phyloP scores from a whole-genome alignment of 1,140 invertebrate species.

The Cherax quadricarinatus region DNA sequence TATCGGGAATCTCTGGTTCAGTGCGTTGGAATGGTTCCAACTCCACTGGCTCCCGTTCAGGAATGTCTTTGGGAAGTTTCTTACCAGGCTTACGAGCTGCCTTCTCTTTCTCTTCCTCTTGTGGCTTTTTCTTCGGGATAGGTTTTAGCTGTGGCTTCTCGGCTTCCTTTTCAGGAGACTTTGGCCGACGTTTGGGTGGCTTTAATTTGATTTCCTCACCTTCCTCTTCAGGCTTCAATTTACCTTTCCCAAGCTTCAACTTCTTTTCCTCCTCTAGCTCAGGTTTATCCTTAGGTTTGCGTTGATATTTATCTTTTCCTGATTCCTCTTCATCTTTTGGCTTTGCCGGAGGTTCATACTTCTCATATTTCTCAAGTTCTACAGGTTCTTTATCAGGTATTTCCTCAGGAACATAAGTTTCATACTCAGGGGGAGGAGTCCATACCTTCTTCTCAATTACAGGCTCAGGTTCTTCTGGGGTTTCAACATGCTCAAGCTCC shows the following conservation, averaged over 20 bases:
- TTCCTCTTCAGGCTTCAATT: constrained; percentile 38
- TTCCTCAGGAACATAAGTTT: constrained; percentile 57
- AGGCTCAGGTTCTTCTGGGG: constrained; percentile 51
- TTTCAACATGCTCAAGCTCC: constrained; percentile 61
- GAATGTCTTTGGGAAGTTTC: constrained; percentile 50
- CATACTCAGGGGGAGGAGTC: constrained; percentile 64
- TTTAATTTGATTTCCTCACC: constrained; percentile 50
- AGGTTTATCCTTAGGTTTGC: constrained; percentile 54
- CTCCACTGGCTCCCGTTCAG: constrained; percentile 61
- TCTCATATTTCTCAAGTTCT: constrained; percentile 51
- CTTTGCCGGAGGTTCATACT: constrained; percentile 2
- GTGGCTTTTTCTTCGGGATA: constrained; percentile 61
- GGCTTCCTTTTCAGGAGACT: constrained; percentile 48
- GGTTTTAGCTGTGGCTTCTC: constrained; percentile 59
- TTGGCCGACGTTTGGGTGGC: constrained; percentile 36
- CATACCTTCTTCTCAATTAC: constrained; percentile 45
- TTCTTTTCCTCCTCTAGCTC: constrained; percentile 48
- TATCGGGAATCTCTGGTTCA: constrained; percentile 52
- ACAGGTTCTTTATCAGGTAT: constrained; percentile 60
- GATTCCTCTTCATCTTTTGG: constrained; percentile 46
- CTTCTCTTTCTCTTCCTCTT: constrained; percentile 55
- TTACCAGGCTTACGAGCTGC: constrained; percentile 46
- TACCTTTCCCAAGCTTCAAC: constrained; percentile 52
- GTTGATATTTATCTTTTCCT: constrained; percentile 42
- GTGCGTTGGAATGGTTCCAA: constrained; percentile 51